phyloP scores from a whole-genome alignment of 2,113 vertebrate genomes.

The Scolopax mira region DNA sequence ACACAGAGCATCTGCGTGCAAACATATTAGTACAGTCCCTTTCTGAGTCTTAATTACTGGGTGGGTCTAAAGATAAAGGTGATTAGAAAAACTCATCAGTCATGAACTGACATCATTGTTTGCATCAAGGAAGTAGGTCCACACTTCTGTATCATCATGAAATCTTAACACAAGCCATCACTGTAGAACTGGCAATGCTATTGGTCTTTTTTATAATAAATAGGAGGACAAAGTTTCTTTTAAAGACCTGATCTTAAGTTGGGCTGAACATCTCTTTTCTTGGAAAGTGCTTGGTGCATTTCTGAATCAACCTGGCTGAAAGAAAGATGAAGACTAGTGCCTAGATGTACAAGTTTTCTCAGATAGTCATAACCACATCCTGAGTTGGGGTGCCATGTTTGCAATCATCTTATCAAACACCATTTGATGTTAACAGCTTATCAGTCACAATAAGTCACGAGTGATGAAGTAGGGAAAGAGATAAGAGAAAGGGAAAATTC shows the following conservation, averaged over 20 bases:
- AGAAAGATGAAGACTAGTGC: neutral
- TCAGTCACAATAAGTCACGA: neutral
- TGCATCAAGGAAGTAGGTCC: neutral
- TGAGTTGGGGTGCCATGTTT: neutral
- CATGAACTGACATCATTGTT: neutral
- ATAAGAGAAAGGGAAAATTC: neutral
- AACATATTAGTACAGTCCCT: neutral
- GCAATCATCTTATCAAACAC: neutral
- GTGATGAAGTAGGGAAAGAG: neutral
- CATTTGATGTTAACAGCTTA: neutral
- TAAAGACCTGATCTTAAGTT: neutral
- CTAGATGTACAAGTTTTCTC: neutral
- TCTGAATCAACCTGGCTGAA: neutral
- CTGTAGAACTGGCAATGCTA: neutral
- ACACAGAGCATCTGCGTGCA: neutral
- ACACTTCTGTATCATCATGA: neutral
- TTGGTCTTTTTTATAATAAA: neutral
- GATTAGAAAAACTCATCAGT: neutral
- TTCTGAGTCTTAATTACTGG: neutral
- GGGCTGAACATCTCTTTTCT: neutral
- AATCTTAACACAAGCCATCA: neutral
- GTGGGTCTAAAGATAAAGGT: neutral
- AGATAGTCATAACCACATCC: slow-evolving; percentile 15
- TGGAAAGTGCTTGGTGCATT: neutral
- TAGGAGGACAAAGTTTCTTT: neutral